Conservation (phyloP, 2,888 invertebrate genomes). For the Malthinus seriepunctatus region DNA sequence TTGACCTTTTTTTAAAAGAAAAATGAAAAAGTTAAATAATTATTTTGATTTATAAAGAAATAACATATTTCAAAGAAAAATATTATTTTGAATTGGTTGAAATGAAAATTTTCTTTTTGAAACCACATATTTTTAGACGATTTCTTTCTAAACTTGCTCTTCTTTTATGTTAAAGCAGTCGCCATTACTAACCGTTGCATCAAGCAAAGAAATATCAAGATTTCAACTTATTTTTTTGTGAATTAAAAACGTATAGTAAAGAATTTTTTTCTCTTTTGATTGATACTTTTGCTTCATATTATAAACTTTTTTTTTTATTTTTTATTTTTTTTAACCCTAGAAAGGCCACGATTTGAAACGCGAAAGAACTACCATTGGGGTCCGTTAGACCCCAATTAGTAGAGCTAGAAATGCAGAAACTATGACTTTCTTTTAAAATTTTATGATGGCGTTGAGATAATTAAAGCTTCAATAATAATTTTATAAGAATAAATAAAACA, state of each 20-base stretch:
- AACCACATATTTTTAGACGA: slow-evolving; percentile 18
- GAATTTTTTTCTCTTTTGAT: slow-evolving; percentile 16
- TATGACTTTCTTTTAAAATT: too few species aligned
- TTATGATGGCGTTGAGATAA: too few species aligned
- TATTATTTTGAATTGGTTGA: not conserved
- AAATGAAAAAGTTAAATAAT: not conserved
- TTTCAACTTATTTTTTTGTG: slow-evolving; percentile 11
- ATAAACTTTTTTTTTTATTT: too few species aligned
- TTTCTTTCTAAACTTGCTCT: slow-evolving; percentile 26
- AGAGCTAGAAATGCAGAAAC: too few species aligned
- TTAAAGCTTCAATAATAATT: too few species aligned
- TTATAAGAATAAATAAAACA: too few species aligned
- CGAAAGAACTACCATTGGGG: too few species aligned
- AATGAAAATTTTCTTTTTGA: slow-evolving; percentile 15
- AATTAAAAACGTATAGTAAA: slow-evolving; percentile 27
- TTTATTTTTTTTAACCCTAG: too few species aligned
- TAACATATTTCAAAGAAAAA: not conserved
- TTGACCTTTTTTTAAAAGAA: too few species aligned
- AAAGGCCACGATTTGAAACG: too few species aligned
- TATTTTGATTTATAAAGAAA: not conserved
- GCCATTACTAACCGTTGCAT: slow-evolving; percentile 25
- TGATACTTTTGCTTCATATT: not conserved
- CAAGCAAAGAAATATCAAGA: slow-evolving; percentile 27
- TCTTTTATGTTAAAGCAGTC: slow-evolving; percentile 18
- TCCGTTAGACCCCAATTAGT: too few species aligned